Evolutionary conservation across 2,888 invertebrate species (phyloP).

Genomic region (Miltochrista miniata): DNA sequence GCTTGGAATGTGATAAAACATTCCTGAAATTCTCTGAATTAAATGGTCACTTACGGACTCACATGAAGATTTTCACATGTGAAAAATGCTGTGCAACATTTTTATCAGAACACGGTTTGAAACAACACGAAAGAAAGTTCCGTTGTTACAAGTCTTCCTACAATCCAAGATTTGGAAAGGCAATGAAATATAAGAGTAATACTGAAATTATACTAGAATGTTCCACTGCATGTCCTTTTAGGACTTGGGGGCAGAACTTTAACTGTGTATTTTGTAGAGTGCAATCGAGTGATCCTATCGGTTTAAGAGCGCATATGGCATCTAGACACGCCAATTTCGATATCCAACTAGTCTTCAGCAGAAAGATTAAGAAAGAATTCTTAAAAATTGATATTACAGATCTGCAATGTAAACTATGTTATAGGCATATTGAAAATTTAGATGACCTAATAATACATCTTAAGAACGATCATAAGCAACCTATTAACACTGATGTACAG

Average conservation of each 20-base stretch:
- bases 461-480: slow-evolving; percentile 74
- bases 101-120: slow-evolving; percentile 67
- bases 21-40: slow-evolving; percentile 72
- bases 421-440: slow-evolving; percentile 63
- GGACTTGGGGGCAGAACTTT: slow-evolving; percentile 77
- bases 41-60: slow-evolving; percentile 69
- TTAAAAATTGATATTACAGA: slow-evolving; percentile 75
- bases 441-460: slow-evolving; percentile 68
- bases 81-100: slow-evolving; percentile 75
- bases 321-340: slow-evolving; percentile 70
- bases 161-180: slow-evolving; percentile 72
- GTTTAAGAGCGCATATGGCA: slow-evolving; percentile 71
- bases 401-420: slow-evolving; percentile 74
- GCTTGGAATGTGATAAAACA: slow-evolving; percentile 70
- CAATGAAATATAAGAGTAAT: slow-evolving; percentile 70
- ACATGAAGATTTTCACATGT: slow-evolving; percentile 73
- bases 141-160: slow-evolving; percentile 73
- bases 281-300: slow-evolving; percentile 74
- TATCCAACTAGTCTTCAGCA: slow-evolving; percentile 68
- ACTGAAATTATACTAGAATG: slow-evolving; percentile 75
- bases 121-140: slow-evolving; percentile 72
- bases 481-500: slow-evolving; percentile 69
- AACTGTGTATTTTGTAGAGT: slow-evolving; percentile 75
- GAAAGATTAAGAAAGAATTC: slow-evolving; percentile 72
- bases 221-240: slow-evolving; percentile 73